phyloP scores from a whole-genome alignment of 2,113 vertebrate genomes.

The rabbit (Oryctolagus cuniculus) region mOryCun1.1 NC_091439.1:103585001-103585500 shows the following conservation, averaged over 20 bases:
- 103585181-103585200: no score
- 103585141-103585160: no score
- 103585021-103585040: no score
- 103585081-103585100: no score
- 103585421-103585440: not conserved
- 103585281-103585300: not conserved
- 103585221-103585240: no score
- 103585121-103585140: no score
- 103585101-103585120: no score
- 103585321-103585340: not conserved
- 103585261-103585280: not conserved
- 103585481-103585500: not conserved
- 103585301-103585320: constrained; percentile 20
- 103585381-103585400: not conserved
- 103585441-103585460: not conserved
- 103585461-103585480: not conserved
- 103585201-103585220: no score
- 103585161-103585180: no score
- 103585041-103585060: no score
- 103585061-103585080: no score
- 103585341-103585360: not conserved
- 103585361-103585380: not conserved
- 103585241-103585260: not conserved
- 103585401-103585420: not conserved
- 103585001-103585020: no score